These are phyloP conservation scores for Porites cylindrica DNA, from an alignment of 92 coral and sea anemone species.

Conservation along the genomic window DNA sequence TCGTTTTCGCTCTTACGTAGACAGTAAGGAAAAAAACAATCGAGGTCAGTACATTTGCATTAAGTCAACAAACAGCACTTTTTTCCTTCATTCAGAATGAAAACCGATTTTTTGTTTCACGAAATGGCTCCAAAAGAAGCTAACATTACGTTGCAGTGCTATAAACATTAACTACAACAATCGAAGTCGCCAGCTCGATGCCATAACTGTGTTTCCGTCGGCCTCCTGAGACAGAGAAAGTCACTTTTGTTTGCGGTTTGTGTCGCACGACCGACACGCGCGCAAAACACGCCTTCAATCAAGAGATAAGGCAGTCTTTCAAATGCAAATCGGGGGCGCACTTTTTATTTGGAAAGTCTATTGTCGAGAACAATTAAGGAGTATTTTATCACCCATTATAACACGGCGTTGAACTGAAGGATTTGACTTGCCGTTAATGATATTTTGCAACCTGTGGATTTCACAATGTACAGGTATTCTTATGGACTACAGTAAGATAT, in stretches of 20 bases:
- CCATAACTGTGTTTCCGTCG: slow-evolving; percentile 15
- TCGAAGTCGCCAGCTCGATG: slow-evolving; percentile 1
- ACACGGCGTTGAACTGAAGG: no score
- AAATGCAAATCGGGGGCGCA: slow-evolving; percentile 76
- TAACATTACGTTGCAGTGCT: neutral
- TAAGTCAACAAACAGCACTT: slow-evolving; percentile 51
- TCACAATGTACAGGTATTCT: no score
- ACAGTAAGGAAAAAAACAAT: slow-evolving; percentile 20
- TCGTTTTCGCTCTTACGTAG: slow-evolving; percentile 7
- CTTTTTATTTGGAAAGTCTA: slow-evolving; percentile 64
- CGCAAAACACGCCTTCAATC: slow-evolving; percentile 73
- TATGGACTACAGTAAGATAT: no score
- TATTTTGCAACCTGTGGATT: no score
- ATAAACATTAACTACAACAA: neutral
- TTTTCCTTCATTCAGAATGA: slow-evolving; percentile 16
- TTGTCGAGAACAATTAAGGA: slow-evolving; percentile 43
- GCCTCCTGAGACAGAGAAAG: slow-evolving; percentile 35
- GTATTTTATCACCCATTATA: no score
- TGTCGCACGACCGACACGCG: slow-evolving; percentile 91
- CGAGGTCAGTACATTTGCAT: slow-evolving; percentile 22
- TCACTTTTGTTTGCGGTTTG: slow-evolving; percentile 44
- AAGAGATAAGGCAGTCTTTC: slow-evolving; percentile 53
- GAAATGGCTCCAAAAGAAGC: no score
- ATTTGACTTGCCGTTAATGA: no score
- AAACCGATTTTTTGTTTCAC: slow-evolving; percentile 35